phyloP scores from a whole-genome alignment of 2,888 invertebrate species.

The Torymus aiolomorphi region DNA sequence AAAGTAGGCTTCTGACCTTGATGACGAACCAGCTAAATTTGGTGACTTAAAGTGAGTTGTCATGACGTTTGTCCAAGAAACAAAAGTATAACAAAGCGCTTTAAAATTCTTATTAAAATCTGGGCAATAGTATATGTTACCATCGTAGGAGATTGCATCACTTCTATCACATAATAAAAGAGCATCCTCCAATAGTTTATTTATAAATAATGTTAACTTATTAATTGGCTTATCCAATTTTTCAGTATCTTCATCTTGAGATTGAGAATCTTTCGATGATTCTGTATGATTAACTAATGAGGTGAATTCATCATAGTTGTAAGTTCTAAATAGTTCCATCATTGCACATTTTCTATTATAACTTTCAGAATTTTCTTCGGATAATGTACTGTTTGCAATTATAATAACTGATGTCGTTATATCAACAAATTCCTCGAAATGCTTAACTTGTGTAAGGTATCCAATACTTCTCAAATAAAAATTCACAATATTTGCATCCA shows the following conservation, averaged over 20 bases:
- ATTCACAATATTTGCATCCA: conserved; percentile 52
- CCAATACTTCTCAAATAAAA: conserved; percentile 58
- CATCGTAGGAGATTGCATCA: conserved; percentile 11
- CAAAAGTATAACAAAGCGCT: conserved; percentile 15
- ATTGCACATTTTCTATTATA: background rate
- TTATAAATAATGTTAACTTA: conserved; percentile 24
- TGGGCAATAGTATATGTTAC: conserved; percentile 6
- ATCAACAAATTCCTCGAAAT: conserved; percentile 12
- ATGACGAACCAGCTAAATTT: conserved; percentile 36
- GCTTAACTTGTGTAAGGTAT: conserved; percentile 15
- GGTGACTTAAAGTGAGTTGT: conserved; percentile 13
- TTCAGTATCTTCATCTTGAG: too few relatives aligned
- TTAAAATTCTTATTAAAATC: conserved; percentile 12
- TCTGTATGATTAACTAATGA: background rate
- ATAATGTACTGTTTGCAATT: conserved; percentile 31
- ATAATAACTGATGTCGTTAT: conserved; percentile 9
- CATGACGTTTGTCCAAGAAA: conserved; percentile 48
- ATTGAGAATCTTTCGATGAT: conserved; percentile 2
- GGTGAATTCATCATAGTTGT: too few relatives aligned
- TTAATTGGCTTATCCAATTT: background rate
- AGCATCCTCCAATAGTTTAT: conserved; percentile 4
- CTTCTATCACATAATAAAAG: background rate
- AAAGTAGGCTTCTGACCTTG: conserved; percentile 46
- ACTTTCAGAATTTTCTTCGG: conserved; percentile 20
- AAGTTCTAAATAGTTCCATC: conserved; percentile 12